phyloP scores from a whole-genome alignment of 1,140 invertebrate species.

The Helicorthomorpha holstii region DNA sequence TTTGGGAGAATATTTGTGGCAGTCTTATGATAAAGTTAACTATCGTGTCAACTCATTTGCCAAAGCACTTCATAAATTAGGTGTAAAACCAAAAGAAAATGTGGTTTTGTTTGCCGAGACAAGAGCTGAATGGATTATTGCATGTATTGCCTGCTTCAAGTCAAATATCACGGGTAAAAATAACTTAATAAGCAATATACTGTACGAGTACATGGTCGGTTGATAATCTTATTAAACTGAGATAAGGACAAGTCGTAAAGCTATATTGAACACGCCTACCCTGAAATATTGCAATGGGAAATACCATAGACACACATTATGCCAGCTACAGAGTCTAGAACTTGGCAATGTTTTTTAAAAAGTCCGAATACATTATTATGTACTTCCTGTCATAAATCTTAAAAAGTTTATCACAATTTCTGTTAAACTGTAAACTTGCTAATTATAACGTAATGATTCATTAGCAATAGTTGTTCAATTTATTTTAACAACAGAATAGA shows the following conservation, averaged over 20 bases:
- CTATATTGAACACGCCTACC: too few species aligned
- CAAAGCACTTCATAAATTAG: conserved; percentile 46
- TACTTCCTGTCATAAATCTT: too few species aligned
- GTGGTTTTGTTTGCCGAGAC: conserved; percentile 95
- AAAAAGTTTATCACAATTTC: too few species aligned
- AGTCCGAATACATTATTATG: too few species aligned
- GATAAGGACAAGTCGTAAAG: background rate
- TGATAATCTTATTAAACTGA: background rate
- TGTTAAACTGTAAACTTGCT: too few species aligned
- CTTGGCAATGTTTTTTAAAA: too few species aligned
- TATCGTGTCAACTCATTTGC: conserved; percentile 54
- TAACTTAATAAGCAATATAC: background rate
- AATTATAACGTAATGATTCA: too few species aligned
- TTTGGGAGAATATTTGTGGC: conserved; percentile 87
- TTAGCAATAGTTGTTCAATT: too few species aligned
- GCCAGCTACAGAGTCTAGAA: too few species aligned
- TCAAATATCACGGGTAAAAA: conserved; percentile 66
- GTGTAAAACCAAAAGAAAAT: conserved; percentile 44
- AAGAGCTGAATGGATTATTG: conserved; percentile 89
- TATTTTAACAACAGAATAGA: too few species aligned
- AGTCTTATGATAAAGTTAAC: conserved; percentile 63
- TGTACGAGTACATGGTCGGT: background rate
- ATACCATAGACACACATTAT: too few species aligned
- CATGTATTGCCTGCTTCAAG: conserved; percentile 83
- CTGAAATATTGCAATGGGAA: too few species aligned